Conservation (phyloP, 2,888 invertebrate species). For the Melieria picta region DNA sequence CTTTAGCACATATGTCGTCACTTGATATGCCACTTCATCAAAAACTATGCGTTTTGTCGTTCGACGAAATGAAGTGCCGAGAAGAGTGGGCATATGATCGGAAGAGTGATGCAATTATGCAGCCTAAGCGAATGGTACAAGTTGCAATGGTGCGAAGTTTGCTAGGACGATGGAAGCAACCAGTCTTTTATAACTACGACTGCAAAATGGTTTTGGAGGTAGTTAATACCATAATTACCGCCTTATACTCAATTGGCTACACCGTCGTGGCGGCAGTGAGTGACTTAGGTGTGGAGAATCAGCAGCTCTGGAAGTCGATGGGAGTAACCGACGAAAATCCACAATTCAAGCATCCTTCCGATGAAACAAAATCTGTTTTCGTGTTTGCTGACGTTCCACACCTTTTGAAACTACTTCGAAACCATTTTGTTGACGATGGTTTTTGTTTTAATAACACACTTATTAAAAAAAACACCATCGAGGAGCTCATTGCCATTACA, state of each 20-base stretch:
- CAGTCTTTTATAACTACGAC: constrained; percentile 34
- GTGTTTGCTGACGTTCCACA: constrained; percentile 9
- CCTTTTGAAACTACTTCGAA: neutral
- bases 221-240: constrained; percentile 34
- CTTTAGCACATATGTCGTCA: neutral
- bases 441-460: neutral
- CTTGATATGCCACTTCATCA: constrained; percentile 13
- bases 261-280: constrained; percentile 32
- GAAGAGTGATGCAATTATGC: constrained; percentile 25
- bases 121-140: constrained; percentile 32
- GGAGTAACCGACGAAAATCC: neutral
- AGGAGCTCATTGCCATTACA: constrained; percentile 19
- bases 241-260: constrained; percentile 21
- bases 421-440: constrained; percentile 5
- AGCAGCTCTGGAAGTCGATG: constrained; percentile 15
- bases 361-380: constrained; percentile 6
- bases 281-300: constrained; percentile 31
- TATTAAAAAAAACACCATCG: constrained; percentile 15
- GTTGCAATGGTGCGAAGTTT: constrained; percentile 35
- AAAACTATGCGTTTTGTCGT: constrained; percentile 30
- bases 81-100: constrained; percentile 34
- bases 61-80: constrained; percentile 39
- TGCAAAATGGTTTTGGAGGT: constrained; percentile 18
- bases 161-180: constrained; percentile 34
- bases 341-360: constrained; percentile 17